Evolutionary conservation across 2,797 vertebrate species (phyloP).

Genomic region (Dendrocincla fuliginosa): DNA sequence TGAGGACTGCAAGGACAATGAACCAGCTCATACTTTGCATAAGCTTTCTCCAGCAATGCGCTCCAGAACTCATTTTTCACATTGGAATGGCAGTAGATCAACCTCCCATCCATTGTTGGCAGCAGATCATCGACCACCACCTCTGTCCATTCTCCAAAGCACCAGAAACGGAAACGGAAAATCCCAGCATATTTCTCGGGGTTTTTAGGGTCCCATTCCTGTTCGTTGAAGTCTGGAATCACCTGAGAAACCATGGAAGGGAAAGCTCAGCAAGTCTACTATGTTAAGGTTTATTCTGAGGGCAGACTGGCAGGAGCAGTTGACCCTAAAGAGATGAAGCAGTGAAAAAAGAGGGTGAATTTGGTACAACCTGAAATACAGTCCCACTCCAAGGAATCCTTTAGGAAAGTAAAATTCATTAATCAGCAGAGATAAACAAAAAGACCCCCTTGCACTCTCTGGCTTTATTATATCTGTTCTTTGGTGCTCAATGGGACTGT

Average conservation of each 20-base stretch:
- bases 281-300: background rate
- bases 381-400: background rate
- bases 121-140: conserved; percentile 93
- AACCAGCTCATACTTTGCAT: conserved; percentile 87
- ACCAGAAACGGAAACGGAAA: conserved; percentile 94
- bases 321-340: background rate
- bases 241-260: conserved; percentile 76
- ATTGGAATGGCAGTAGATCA: conserved; percentile 93
- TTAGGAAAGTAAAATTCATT: background rate
- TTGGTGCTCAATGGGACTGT: background rate
- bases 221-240: conserved; percentile 86
- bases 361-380: background rate
- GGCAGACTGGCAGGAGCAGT: background rate
- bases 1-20: background rate
- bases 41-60: conserved; percentile 92
- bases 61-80: conserved; percentile 93
- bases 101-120: conserved; percentile 83
- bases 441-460: background rate
- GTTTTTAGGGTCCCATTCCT: conserved; percentile 87
- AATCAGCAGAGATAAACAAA: background rate
- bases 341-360: background rate
- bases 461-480: background rate
- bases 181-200: conserved; percentile 87
- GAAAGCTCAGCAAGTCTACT: background rate
- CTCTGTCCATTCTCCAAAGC: conserved; percentile 90